These are phyloP conservation scores for Barbus barbus DNA, from an alignment of 2,113 vertebrate species.

Conservation along the genomic window DNA sequence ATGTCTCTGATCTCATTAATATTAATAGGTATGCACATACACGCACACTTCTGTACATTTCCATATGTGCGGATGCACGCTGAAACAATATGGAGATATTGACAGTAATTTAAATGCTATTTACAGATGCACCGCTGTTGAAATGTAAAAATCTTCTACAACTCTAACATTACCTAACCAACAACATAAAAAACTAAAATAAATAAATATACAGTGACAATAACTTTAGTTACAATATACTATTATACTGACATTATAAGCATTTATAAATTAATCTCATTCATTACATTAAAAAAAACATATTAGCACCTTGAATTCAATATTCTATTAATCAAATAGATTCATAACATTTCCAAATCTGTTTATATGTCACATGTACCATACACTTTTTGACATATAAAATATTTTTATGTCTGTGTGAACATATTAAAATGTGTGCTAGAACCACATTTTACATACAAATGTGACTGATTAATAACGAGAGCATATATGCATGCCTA, in stretches of 20 bases:
- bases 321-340: too few relatives aligned
- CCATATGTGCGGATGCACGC: not conserved
- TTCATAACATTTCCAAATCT: too few relatives aligned
- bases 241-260: too few relatives aligned
- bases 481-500: not conserved
- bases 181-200: too few relatives aligned
- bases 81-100: not conserved
- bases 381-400: too few relatives aligned
- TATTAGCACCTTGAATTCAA: not conserved
- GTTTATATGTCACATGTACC: too few relatives aligned
- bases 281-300: not conserved
- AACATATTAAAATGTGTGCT: too few relatives aligned
- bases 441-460: too few relatives aligned
- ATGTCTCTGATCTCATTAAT: not conserved
- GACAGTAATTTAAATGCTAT: not conserved
- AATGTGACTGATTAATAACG: too few relatives aligned
- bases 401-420: too few relatives aligned
- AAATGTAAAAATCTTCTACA: not conserved
- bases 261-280: not conserved
- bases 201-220: too few relatives aligned
- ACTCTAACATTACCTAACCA: not conserved
- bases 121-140: not conserved
- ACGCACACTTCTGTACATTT: not conserved
- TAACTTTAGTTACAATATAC: too few relatives aligned
- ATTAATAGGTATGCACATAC: not conserved